A percentile compares a stretch with the other conserved stretches of the same genome.
Conservation (phyloP, 2,888 invertebrate species). For the Amiota mariae region DNA sequence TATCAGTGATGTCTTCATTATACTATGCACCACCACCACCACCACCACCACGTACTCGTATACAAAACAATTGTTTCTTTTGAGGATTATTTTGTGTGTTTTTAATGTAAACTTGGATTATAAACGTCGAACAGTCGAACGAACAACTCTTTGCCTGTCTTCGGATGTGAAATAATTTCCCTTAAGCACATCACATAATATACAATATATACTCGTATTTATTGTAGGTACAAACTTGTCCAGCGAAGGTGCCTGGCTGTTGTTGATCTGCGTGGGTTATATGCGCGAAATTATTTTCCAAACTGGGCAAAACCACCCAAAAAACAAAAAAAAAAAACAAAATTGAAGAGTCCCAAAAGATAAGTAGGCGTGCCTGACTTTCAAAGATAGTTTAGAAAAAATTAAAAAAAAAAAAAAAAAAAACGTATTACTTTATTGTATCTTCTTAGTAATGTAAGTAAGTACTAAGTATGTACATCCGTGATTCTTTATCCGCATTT, state of each 20-base stretch:
- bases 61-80: constrained; percentile 48
- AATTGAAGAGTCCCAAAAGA: neutral
- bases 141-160: neutral
- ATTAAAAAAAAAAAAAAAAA: neutral
- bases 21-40: constrained; percentile 35
- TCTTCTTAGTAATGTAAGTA: too few species aligned
- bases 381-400: neutral
- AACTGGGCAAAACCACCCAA: neutral
- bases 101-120: constrained; percentile 28
- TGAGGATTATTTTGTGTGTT: constrained; percentile 36
- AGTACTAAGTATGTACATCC: neutral
- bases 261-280: constrained; percentile 14
- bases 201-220: neutral
- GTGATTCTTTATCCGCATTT: neutral
- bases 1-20: constrained; percentile 59
- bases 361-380: constrained; percentile 2
- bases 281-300: constrained; percentile 15
- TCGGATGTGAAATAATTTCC: constrained; percentile 55
- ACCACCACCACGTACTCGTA: too few species aligned
- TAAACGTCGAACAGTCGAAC: too few species aligned
- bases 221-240: neutral
- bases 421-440: too few species aligned
- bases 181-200: constrained; percentile 33
- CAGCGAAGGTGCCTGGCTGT: neutral
- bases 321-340: too few species aligned